These are phyloP conservation scores for Sisor rabdophorus DNA, from an alignment of 2,113 vertebrate genomes.

Conservation along the genomic window DNA sequence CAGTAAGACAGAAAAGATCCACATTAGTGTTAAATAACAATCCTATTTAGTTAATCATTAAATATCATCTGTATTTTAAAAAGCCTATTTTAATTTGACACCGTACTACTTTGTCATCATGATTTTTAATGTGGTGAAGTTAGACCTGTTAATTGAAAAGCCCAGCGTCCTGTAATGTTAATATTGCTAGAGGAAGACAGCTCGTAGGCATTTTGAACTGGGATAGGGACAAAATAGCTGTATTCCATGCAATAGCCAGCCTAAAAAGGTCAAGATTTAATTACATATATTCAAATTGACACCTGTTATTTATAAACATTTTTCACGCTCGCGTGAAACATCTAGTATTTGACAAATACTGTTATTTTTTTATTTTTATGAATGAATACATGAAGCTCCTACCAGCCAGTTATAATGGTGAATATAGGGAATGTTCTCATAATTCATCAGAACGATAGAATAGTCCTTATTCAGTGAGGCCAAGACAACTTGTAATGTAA, in stretches of 20 bases:
- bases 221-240: neutral
- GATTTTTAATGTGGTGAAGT: neutral
- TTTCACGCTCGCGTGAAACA: too few species aligned
- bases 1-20: too few species aligned
- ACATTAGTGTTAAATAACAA: too few species aligned
- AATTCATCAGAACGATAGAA: conserved; percentile 20
- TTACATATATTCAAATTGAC: too few species aligned
- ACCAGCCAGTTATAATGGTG: neutral
- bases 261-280: neutral
- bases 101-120: neutral
- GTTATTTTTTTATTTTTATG: too few species aligned
- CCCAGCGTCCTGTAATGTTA: neutral
- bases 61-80: too few species aligned
- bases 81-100: neutral
- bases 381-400: neutral
- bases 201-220: neutral
- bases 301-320: too few species aligned
- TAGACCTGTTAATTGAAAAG: neutral
- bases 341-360: too few species aligned
- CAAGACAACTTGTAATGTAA: conserved; percentile 29
- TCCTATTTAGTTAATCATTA: too few species aligned
- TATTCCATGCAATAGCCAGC: neutral
- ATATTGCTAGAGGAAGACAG: neutral
- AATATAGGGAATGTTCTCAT: neutral
- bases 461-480: neutral